Base-by-base conservation (phyloP, 2,797 vertebrate species). In the Oophaga sylvatica region DNA sequence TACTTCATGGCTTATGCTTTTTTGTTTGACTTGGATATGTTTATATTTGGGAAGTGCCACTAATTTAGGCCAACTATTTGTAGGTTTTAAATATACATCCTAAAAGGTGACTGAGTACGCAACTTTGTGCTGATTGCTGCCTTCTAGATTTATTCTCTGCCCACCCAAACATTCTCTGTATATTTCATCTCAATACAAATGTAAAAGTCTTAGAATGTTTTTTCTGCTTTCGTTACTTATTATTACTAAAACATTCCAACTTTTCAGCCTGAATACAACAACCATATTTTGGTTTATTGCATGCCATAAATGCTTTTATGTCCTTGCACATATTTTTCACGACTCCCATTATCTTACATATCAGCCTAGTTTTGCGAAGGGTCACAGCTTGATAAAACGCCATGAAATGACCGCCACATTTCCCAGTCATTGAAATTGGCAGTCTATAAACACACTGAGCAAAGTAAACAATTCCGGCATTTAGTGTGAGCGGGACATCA, bases 321-420 rank as follows among this genome's bases (percentile, higher is more conserved):
- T 77, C 35, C 10, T 22, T 16, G 53, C n/a, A 57, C 63, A 26
- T 41, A 56, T 63, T 83, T 79, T 48, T 59, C 67, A 22, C 56
- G 67, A 68, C 60, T 57, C 26, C 19, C 29, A 87, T 82, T 59
- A 83, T 71, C 60, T 78, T 71, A 70, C 75, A 83, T 35, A 70
- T 81, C 56, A 41, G 17, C 63, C 16, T 83, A 59, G 53, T 79
- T 88, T 84, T 35, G 63, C 29, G 48, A 68, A 83, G 81, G 78
- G 68, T 85, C 70, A 81, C 83, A 88, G 79, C 70, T 85, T 85
- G 83, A 88, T 17, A 87, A 83, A 87, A 70, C 78, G 17, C 83
- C 83, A 85, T 77, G 63, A 81, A 89, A 82, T 82, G 70, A 35
- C 71, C 83, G 70, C 48, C 87, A 73, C 78, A 77, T 85, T 60